Conservation (phyloP, 2,888 invertebrate genomes). For the Limnephilus rhombicus region DNA sequence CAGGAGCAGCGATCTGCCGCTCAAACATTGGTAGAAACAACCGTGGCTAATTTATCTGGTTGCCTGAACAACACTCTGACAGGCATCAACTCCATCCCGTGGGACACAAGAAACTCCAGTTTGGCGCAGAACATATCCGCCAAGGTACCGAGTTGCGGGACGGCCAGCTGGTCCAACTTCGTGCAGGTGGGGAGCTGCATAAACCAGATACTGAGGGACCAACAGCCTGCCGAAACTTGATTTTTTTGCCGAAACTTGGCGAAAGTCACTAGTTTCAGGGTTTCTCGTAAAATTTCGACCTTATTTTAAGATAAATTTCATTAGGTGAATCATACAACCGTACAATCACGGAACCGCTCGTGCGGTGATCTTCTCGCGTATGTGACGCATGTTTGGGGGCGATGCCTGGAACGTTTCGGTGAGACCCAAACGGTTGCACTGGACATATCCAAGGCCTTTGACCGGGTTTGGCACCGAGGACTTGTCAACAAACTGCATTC, state of each 20-base stretch:
- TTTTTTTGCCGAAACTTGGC: neutral
- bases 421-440: no score
- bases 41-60: conserved; percentile 24
- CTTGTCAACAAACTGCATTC: no score
- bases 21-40: conserved; percentile 11
- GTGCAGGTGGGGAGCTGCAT: conserved; percentile 54
- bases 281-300: no score
- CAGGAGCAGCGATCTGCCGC: conserved; percentile 44
- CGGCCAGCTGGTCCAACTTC: conserved; percentile 51
- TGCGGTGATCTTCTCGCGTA: no score
- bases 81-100: neutral
- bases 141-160: conserved; percentile 47
- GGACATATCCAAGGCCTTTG: no score
- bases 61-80: conserved; percentile 28
- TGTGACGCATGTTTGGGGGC: no score
- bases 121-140: conserved; percentile 27
- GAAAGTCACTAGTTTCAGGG: no score
- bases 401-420: no score
- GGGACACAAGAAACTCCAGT: neutral
- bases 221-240: conserved; percentile 16
- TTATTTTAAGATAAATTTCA: no score
- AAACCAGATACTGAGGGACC: conserved; percentile 26
- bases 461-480: no score
- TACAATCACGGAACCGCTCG: no score
- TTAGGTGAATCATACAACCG: no score